phyloP scores from a whole-genome alignment of 2,797 vertebrate genomes.

The Paratrypauchen microcephalus region DNA sequence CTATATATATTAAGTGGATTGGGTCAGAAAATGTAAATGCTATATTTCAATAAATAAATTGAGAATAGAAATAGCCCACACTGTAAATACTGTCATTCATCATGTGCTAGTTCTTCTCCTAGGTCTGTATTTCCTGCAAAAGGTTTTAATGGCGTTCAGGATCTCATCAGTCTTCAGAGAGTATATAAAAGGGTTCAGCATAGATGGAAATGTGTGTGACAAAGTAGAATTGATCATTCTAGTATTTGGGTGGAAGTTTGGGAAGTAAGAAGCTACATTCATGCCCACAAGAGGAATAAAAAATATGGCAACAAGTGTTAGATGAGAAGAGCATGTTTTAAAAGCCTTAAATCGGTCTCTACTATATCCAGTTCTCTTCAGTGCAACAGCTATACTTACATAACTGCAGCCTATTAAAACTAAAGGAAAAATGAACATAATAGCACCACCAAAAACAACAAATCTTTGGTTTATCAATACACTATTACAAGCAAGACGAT shows the following conservation, averaged over 20 bases:
- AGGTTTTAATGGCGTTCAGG: constrained; percentile 38
- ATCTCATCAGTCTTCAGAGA: constrained; percentile 68
- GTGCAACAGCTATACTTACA: constrained; percentile 43
- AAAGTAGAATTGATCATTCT: constrained; percentile 57
- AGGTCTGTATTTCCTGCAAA: constrained; percentile 3
- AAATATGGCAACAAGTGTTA: constrained; percentile 60
- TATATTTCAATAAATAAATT: too few relatives aligned
- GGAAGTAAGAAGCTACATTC: constrained; percentile 18
- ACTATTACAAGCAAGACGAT: constrained; percentile 54
- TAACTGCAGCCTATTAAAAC: constrained; percentile 52
- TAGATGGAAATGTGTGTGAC: constrained; percentile 47
- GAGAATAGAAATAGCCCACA: too few relatives aligned
- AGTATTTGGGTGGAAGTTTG: constrained; percentile 39
- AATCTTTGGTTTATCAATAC: constrained; percentile 16
- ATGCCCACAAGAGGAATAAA: constrained; percentile 48
- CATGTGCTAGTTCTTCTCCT: not conserved
- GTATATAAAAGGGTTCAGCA: constrained; percentile 67
- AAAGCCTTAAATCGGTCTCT: constrained; percentile 44
- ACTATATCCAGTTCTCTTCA: constrained; percentile 44
- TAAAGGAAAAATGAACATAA: constrained; percentile 36
- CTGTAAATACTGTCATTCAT: not conserved
- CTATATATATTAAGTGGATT: too few relatives aligned
- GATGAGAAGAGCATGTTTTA: constrained; percentile 66
- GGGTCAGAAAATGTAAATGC: too few relatives aligned
- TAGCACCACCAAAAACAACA: not conserved